A percentile compares a stretch with the other conserved stretches of the same genome.
phyloP scores from a whole-genome alignment of 2,888 invertebrate genomes.

The Dyspetes luteomarginatus region DNA sequence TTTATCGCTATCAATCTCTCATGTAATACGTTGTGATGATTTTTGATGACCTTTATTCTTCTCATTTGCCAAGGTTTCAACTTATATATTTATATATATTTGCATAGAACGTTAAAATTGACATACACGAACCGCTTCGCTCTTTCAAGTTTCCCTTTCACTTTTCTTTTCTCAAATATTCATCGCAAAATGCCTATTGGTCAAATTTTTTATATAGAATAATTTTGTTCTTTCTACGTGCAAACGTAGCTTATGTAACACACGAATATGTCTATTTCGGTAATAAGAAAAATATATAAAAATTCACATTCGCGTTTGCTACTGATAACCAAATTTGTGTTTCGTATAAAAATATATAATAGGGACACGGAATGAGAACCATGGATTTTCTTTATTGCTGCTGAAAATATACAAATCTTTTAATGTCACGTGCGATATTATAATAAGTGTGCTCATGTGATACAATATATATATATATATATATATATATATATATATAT shows the following conservation, averaged over 20 bases:
- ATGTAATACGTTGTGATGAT: too few species aligned
- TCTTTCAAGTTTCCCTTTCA: conserved; percentile 31
- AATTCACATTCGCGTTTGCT: too few species aligned
- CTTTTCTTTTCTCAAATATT: conserved; percentile 23
- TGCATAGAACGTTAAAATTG: background rate
- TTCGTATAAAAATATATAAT: background rate
- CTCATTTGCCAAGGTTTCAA: background rate
- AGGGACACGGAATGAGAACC: conserved; percentile 33
- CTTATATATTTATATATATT: conserved; percentile 1
- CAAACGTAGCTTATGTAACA: background rate
- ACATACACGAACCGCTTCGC: background rate
- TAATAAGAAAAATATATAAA: too few species aligned
- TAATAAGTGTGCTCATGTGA: conserved; percentile 20
- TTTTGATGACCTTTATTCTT: conserved; percentile 17
- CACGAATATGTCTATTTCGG: background rate
- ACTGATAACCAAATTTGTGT: too few species aligned
- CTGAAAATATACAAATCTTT: conserved; percentile 75
- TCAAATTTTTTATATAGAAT: too few species aligned
- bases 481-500: background rate
- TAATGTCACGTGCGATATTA: conserved; percentile 59
- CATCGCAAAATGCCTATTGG: background rate
- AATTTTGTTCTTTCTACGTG: conserved; percentile 12
- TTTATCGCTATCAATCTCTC: too few species aligned
- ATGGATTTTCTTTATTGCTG: conserved; percentile 73
- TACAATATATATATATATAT: background rate